A percentile compares a stretch with the other conserved stretches of the same genome.
These are phyloP conservation scores for Martes martes DNA, from an alignment of 2,113 vertebrate species.

Conservation along the genomic window DNA sequence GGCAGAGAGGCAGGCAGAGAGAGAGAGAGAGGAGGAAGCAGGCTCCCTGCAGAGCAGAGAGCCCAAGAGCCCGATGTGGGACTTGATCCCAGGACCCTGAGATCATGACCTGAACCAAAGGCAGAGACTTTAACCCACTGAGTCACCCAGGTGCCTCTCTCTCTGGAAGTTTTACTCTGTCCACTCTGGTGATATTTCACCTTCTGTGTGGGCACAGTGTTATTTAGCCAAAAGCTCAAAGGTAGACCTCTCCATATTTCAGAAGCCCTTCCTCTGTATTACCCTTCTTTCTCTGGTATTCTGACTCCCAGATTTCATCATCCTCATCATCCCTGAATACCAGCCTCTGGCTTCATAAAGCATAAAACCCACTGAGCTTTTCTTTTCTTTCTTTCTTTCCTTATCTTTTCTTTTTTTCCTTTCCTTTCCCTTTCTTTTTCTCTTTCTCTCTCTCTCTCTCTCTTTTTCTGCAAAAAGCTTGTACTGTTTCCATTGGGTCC, in stretches of 20 bases:
- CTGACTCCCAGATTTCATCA: not conserved
- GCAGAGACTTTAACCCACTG: too few relatives aligned
- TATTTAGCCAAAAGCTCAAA: not conserved
- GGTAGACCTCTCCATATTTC: not conserved
- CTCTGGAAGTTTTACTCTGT: not conserved
- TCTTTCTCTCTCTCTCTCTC: not conserved
- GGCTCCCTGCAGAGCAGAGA: too few relatives aligned
- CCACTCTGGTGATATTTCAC: not conserved
- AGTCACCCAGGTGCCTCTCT: not conserved
- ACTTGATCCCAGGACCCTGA: too few relatives aligned
- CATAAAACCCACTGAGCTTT: not conserved
- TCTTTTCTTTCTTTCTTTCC: accelerated
- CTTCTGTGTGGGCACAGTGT: not conserved
- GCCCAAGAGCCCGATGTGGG: too few relatives aligned
- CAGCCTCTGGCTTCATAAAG: not conserved
- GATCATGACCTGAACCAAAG: too few relatives aligned
- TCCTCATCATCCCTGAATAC: not conserved
- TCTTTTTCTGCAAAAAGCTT: not conserved
- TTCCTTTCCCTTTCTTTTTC: not conserved
- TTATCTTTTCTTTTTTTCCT: not conserved
- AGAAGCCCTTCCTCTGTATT: not conserved
- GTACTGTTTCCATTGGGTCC: not conserved
- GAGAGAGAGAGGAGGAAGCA: too few relatives aligned
- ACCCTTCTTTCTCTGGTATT: not conserved
- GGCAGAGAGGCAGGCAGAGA: too few relatives aligned